Evolutionary conservation across 2,113 vertebrate species (phyloP).

Genomic region (Benitochromis conjunctus): DNA sequence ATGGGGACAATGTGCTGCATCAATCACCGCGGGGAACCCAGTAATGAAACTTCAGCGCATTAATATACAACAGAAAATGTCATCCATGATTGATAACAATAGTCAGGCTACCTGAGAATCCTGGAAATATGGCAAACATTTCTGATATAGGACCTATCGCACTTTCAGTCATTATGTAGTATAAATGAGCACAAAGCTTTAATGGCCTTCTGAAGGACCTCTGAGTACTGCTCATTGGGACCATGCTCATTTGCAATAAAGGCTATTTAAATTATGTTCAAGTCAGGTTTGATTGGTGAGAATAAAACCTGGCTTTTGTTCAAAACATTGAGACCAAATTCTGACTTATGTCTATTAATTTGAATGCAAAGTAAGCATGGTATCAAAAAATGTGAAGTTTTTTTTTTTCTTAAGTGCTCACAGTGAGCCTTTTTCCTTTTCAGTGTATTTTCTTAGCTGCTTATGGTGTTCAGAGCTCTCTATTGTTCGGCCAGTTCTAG

Average conservation of each 20-base stretch:
- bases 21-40: slow-evolving; percentile 11
- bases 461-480: neutral
- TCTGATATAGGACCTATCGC: neutral
- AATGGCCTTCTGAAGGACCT: neutral
- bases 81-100: slow-evolving; percentile 37
- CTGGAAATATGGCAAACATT: slow-evolving; percentile 8
- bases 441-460: neutral
- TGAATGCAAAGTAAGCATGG: neutral
- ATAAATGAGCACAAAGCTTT: neutral
- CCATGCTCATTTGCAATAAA: neutral
- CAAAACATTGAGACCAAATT: neutral
- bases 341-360: neutral
- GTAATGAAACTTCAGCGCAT: slow-evolving; percentile 25
- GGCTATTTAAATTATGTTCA: neutral
- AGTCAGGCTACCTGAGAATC: neutral
- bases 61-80: slow-evolving; percentile 38
- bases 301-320: neutral
- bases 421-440: neutral
- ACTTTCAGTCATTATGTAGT: slow-evolving; percentile 10
- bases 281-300: neutral
- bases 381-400: neutral
- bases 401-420: neutral
- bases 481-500: neutral
- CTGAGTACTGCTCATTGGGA: neutral
- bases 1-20: slow-evolving; percentile 18